These are phyloP conservation scores for Lasioglossum villosulum DNA, from an alignment of 2,888 invertebrate genomes.

Conservation along the genomic window DNA sequence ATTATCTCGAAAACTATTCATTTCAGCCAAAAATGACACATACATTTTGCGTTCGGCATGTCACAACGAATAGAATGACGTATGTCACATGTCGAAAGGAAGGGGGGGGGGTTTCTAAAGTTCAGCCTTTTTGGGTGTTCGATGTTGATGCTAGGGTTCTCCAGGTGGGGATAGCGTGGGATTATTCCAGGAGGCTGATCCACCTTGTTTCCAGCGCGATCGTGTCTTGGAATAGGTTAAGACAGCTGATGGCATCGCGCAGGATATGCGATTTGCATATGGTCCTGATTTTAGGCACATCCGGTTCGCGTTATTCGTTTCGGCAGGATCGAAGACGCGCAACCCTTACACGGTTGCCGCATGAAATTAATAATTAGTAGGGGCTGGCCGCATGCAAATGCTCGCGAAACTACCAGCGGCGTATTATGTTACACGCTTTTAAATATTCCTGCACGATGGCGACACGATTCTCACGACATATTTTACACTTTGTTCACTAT, in stretches of 20 bases:
- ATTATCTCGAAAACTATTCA: too few species aligned
- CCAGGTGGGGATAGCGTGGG: slow-evolving; percentile 55
- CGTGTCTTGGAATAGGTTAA: slow-evolving; percentile 62
- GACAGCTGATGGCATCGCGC: slow-evolving; percentile 66
- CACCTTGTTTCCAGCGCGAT: slow-evolving; percentile 32
- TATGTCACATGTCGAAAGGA: too few species aligned
- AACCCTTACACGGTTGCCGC: slow-evolving; percentile 58
- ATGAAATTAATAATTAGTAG: slow-evolving; percentile 70
- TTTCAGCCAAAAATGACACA: too few species aligned
- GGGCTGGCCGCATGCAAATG: slow-evolving; percentile 65
- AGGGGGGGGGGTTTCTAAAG: too few species aligned
- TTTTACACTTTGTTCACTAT: background rate
- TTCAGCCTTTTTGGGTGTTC: too few species aligned
- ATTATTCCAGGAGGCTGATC: slow-evolving; percentile 18
- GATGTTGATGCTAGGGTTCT: slow-evolving; percentile 11
- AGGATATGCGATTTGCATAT: slow-evolving; percentile 65
- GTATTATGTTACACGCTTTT: slow-evolving; percentile 54
- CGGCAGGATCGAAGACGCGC: slow-evolving; percentile 44
- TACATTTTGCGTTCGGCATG: too few species aligned
- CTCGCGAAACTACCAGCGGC: slow-evolving; percentile 49
- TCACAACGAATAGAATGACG: too few species aligned
- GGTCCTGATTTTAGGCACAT: slow-evolving; percentile 56
- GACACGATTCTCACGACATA: slow-evolving; percentile 24
- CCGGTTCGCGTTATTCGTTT: slow-evolving; percentile 43
- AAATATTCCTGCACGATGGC: slow-evolving; percentile 34